These are phyloP conservation scores for Bombus fervidus DNA, from an alignment of 1,140 invertebrate species.

Conservation along the genomic window DNA sequence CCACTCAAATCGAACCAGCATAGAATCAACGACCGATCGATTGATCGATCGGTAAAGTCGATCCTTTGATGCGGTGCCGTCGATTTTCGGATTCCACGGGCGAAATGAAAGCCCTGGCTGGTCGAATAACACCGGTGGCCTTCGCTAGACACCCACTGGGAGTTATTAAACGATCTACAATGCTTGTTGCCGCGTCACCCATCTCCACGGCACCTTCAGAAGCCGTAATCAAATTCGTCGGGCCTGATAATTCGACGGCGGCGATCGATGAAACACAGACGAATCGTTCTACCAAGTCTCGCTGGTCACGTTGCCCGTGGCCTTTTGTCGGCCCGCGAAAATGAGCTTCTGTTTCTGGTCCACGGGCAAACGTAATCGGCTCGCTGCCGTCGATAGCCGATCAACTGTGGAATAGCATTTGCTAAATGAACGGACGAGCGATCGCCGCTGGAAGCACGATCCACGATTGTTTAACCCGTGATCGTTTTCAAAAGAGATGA, in stretches of 20 bases:
- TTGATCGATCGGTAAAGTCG: slow-evolving; percentile 33
- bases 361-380: slow-evolving; percentile 12
- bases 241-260: slow-evolving; percentile 58
- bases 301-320: slow-evolving; percentile 11
- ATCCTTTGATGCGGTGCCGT: slow-evolving; percentile 51
- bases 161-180: slow-evolving; percentile 71
- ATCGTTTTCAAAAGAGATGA: not conserved
- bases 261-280: slow-evolving; percentile 24
- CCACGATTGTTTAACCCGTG: not conserved
- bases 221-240: slow-evolving; percentile 71
- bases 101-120: slow-evolving; percentile 55
- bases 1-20: slow-evolving; percentile 39
- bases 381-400: slow-evolving; percentile 11
- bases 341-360: slow-evolving; percentile 47
- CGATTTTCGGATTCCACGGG: slow-evolving; percentile 57
- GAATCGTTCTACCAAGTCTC: slow-evolving; percentile 2
- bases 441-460: not conserved
- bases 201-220: slow-evolving; percentile 69
- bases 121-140: slow-evolving; percentile 69
- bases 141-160: slow-evolving; percentile 69
- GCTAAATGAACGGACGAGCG: slow-evolving; percentile 37
- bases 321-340: slow-evolving; percentile 30
- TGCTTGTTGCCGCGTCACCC: slow-evolving; percentile 71
- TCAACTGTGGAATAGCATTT: slow-evolving; percentile 2
- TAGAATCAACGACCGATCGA: slow-evolving; percentile 24